Evolutionary conservation across 2,888 invertebrate genomes (phyloP).

Genomic region (Drosophila algonquin): DNA sequence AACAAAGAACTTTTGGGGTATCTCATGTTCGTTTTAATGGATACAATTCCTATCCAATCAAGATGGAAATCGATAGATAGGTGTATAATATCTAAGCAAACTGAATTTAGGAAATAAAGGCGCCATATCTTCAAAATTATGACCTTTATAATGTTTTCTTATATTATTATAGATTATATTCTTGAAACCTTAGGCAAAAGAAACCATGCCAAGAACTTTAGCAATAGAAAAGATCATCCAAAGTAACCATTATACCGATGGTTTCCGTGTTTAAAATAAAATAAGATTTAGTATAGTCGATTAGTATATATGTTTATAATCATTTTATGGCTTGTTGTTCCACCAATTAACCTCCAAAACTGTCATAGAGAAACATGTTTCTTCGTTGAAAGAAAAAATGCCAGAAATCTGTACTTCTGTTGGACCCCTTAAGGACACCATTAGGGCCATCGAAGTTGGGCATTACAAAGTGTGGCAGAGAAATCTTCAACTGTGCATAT

Average conservation of each 20-base stretch:
- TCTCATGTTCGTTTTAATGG: too few relatives aligned
- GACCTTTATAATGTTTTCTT: too few relatives aligned
- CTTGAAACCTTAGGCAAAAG: too few relatives aligned
- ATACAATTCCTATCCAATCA: too few relatives aligned
- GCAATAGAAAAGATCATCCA: too few relatives aligned
- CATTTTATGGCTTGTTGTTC: not conserved
- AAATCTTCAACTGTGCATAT: constrained; percentile 30
- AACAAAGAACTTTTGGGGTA: not conserved
- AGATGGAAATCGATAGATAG: too few relatives aligned
- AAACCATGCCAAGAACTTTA: too few relatives aligned
- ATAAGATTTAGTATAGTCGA: not conserved
- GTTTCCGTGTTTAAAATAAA: not conserved
- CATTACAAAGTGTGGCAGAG: not conserved
- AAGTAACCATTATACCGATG: not conserved
- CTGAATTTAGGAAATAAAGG: too few relatives aligned
- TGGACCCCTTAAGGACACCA: constrained; percentile 6
- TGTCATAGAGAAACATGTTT: not conserved
- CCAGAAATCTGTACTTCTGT: constrained; percentile 1
- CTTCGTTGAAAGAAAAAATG: not conserved
- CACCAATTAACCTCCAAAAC: not conserved
- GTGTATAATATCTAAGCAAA: too few relatives aligned
- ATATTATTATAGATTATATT: too few relatives aligned
- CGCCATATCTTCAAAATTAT: too few relatives aligned
- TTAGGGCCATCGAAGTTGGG: constrained; percentile 5
- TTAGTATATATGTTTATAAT: not conserved